Base-by-base conservation (phyloP, 64 coral and sea anemone genomes). In the Dendrophyllia cribrosa region DNA sequence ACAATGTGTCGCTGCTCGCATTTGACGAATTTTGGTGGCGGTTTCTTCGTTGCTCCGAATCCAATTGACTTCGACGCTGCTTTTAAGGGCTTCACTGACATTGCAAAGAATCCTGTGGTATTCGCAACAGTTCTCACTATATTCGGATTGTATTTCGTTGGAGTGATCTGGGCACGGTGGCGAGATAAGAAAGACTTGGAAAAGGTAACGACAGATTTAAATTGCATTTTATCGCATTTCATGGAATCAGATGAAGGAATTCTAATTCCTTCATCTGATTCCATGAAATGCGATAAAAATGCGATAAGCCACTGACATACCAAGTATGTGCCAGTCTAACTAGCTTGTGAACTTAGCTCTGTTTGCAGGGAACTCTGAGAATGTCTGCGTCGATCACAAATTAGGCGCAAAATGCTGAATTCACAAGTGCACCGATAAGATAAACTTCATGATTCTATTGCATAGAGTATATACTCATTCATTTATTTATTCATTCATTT, bases 41-140 rank as follows among this genome's bases (percentile, higher is more conserved):
- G 95, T 20, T 91, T 97, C 52, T 94, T 97, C 50, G 95, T 97
- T 21, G 92, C 92, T 17, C 95, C 95, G 4, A 97, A 97, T 83
- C 95, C 95, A 45, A 97, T 97, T 20, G 84, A 97, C 72, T 97
- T 97, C 52, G 51, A 66, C 49, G 68, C 59, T 20, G 95, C 76
- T 20, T 77, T 97, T 13, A 59, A 87, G 48, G 95, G 88, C 51
- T 97, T 97, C 21, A 51, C 82, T 23, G 79, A 97, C 68, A 60
- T 97, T 15, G 48, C 86, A 1, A 59, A 70, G 2, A 97, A 97
- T 49, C 95, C 95, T 49, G 59, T 75, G 13, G 88, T 97, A 5
- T 97, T 97, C 59, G 88, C 91, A 7, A 78, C 88, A 73, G 86
- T 97, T 75, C 48, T 94, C 74, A 76, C 91, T 0, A 94, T 97